Percentiles rank a stretch among this genome's conserved stretches.
phyloP scores from a whole-genome alignment of 2,797 vertebrate species.

The Eutrigla gurnardus region DNA sequence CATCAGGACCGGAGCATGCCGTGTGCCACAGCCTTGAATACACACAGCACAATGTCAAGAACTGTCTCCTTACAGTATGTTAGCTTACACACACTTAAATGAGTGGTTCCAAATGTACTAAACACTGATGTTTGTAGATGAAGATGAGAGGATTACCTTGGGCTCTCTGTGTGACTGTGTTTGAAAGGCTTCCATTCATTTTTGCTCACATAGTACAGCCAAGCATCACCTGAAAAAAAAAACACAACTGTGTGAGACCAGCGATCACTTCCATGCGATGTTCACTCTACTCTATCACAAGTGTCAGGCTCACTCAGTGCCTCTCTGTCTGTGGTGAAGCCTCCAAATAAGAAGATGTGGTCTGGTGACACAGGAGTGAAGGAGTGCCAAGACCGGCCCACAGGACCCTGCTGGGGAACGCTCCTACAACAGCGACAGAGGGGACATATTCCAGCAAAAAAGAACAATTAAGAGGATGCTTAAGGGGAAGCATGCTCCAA shows the following conservation, averaged over 20 bases:
- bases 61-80: neutral
- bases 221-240: conserved; percentile 90
- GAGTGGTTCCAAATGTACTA: too few relatives aligned
- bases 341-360: conserved; percentile 96
- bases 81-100: neutral
- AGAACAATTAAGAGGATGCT: neutral
- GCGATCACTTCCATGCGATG: neutral
- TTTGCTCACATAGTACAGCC: conserved; percentile 93
- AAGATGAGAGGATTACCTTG: conserved; percentile 55
- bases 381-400: conserved; percentile 96
- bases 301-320: conserved; percentile 90
- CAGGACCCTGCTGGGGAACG: conserved; percentile 86
- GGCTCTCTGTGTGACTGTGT: conserved; percentile 88
- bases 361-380: conserved; percentile 91
- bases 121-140: neutral
- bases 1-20: conserved; percentile 91
- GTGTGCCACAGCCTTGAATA: conserved; percentile 94
- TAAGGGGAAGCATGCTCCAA: neutral
- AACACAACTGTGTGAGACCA: neutral
- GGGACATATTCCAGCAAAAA: neutral
- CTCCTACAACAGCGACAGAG: conserved; percentile 64
- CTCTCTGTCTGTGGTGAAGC: conserved; percentile 95
- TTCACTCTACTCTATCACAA: neutral
- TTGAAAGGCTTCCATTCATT: conserved; percentile 94
- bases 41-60: conserved; percentile 4